Evolutionary conservation across 2,888 invertebrate genomes (phyloP).

Genomic region (Pedicia rivosa): DNA sequence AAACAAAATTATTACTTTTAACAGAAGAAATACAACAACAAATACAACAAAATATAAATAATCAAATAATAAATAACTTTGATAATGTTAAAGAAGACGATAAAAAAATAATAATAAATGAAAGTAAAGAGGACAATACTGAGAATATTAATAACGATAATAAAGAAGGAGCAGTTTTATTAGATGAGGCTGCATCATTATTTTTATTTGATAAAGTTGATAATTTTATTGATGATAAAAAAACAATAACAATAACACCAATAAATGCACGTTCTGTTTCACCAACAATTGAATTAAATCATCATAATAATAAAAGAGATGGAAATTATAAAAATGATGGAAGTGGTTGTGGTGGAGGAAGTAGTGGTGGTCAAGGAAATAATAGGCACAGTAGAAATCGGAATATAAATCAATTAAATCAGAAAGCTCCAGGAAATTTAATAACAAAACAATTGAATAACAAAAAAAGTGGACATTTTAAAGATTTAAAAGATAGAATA

Average conservation of each 20-base stretch:
- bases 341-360: not conserved
- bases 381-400: not conserved
- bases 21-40: conserved; percentile 13
- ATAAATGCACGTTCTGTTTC: no score
- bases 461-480: conserved; percentile 34
- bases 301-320: not conserved
- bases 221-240: no score
- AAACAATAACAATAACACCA: no score
- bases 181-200: no score
- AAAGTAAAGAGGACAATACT: no score
- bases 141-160: no score
- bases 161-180: no score
- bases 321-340: not conserved
- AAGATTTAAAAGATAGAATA: conserved; percentile 38
- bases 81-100: not conserved
- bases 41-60: not conserved
- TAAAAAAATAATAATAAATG: not conserved
- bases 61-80: no score
- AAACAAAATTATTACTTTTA: conserved; percentile 32
- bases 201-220: no score
- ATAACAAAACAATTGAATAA: conserved; percentile 22
- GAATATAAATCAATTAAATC: conserved; percentile 1
- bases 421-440: conserved; percentile 19
- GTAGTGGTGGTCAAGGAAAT: not conserved
- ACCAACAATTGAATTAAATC: no score